Conservation (phyloP, 2,888 invertebrate genomes). For the Parnassius mnemosyne region DNA sequence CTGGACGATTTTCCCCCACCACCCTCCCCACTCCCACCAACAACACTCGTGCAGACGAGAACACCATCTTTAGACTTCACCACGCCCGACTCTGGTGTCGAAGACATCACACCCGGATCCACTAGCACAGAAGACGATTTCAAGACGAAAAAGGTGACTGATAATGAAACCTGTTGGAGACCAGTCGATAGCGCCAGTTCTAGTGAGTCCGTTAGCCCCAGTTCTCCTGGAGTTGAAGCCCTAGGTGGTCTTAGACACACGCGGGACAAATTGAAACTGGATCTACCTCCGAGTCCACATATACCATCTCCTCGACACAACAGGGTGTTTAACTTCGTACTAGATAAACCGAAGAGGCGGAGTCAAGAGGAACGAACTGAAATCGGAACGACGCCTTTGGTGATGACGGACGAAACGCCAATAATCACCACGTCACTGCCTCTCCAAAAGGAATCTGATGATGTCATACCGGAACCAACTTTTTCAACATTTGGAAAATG, state of each 20-base stretch:
- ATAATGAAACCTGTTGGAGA: conserved; percentile 47
- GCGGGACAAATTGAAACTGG: conserved; percentile 85
- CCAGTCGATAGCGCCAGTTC: conserved; percentile 65
- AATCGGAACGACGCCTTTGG: conserved; percentile 51
- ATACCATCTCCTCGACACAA: conserved; percentile 64
- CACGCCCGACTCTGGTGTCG: conserved; percentile 83
- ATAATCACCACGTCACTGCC: conserved; percentile 51
- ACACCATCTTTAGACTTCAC: conserved; percentile 72
- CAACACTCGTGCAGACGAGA: conserved; percentile 40
- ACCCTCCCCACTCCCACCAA: conserved; percentile 37
- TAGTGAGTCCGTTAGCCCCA: conserved; percentile 69
- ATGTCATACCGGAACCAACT: conserved; percentile 67
- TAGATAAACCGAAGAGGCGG: conserved; percentile 62
- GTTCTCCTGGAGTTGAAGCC: conserved; percentile 64
- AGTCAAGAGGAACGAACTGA: conserved; percentile 37
- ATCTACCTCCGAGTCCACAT: conserved; percentile 82
- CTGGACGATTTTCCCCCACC: conserved; percentile 45
- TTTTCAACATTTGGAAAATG: conserved; percentile 82
- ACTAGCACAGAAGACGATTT: conserved; percentile 56
- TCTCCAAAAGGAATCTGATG: conserved; percentile 49
- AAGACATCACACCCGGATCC: conserved; percentile 80
- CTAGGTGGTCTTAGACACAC: conserved; percentile 87
- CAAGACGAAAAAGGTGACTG: conserved; percentile 47
- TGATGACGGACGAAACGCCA: conserved; percentile 72
- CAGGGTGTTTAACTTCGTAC: conserved; percentile 68